Conservation (phyloP, 2,888 invertebrate species). For the Orchesella flavescens region DNA sequence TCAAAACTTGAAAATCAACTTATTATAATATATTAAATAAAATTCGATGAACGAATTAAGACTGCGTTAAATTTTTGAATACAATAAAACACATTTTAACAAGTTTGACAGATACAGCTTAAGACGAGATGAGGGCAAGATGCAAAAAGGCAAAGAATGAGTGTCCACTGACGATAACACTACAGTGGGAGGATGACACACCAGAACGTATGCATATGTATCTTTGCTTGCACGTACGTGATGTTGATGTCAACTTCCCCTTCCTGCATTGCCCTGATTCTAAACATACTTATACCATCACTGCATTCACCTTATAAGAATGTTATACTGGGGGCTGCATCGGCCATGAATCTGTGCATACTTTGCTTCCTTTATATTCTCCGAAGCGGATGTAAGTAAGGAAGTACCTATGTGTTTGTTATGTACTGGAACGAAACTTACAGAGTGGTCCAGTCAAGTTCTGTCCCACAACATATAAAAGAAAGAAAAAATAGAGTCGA, state of each 20-base stretch:
- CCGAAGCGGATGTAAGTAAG: not conserved
- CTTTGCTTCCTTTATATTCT: not conserved
- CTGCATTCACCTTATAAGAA: not conserved
- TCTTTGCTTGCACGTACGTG: conserved; percentile 27
- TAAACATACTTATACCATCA: not conserved
- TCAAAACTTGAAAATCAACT: too few species aligned
- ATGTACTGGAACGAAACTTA: not conserved
- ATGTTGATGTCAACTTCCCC: conserved; percentile 68
- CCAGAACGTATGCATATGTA: not conserved
- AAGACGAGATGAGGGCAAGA: not conserved
- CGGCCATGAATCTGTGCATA: too few species aligned
- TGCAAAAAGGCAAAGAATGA: conserved; percentile 30
- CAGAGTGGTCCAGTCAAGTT: too few species aligned
- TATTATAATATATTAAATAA: too few species aligned
- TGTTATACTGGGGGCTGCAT: not conserved
- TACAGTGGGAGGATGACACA: conserved; percentile 61
- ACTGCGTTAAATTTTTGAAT: too few species aligned
- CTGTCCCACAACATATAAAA: too few species aligned
- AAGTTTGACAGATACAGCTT: too few species aligned
- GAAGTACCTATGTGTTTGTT: not conserved
- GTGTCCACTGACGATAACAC: conserved; percentile 70
- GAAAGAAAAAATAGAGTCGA: too few species aligned
- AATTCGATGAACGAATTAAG: too few species aligned
- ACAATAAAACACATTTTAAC: too few species aligned
- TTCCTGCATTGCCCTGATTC: conserved; percentile 50